These are phyloP conservation scores for Charaxes varanes DNA, from an alignment of 1,140 invertebrate genomes.

Conservation along the genomic window DNA sequence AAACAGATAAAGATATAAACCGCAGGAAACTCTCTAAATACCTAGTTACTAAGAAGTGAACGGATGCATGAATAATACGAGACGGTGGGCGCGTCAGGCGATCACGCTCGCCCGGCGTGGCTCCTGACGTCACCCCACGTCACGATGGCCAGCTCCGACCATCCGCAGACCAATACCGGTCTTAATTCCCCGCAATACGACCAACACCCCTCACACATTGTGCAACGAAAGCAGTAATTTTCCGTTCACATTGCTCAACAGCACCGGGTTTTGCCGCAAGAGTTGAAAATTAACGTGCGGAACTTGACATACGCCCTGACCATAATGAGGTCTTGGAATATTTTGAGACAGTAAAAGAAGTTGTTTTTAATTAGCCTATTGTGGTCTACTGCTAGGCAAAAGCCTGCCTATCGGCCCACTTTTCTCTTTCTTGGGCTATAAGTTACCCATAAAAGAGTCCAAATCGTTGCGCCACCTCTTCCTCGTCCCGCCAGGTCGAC, in stretches of 20 bases:
- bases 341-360: background rate
- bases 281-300: slow-evolving; percentile 13
- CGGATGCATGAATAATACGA: slow-evolving; percentile 29
- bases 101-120: slow-evolving; percentile 26
- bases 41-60: slow-evolving; percentile 26
- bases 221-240: slow-evolving; percentile 45
- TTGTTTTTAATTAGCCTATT: too few relatives aligned
- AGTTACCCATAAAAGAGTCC: too few relatives aligned
- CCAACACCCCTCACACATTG: slow-evolving; percentile 19
- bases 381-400: too few relatives aligned
- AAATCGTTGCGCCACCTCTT: too few relatives aligned
- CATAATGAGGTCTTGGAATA: too few relatives aligned
- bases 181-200: slow-evolving; percentile 23
- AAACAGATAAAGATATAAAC: slow-evolving; percentile 10
- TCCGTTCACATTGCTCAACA: slow-evolving; percentile 49
- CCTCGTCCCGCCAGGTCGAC: too few relatives aligned
- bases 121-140: slow-evolving; percentile 35
- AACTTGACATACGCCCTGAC: slow-evolving; percentile 14
- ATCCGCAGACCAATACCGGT: slow-evolving; percentile 20
- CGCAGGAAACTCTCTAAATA: slow-evolving; percentile 15
- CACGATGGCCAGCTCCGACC: slow-evolving; percentile 13
- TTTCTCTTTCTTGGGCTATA: too few relatives aligned
- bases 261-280: slow-evolving; percentile 5
- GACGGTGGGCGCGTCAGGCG: slow-evolving; percentile 27
- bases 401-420: too few relatives aligned